A percentile compares a stretch with the other conserved stretches of the same genome.
Conservation (phyloP, 2,888 invertebrate genomes). For the Pyrgus malvae region DNA sequence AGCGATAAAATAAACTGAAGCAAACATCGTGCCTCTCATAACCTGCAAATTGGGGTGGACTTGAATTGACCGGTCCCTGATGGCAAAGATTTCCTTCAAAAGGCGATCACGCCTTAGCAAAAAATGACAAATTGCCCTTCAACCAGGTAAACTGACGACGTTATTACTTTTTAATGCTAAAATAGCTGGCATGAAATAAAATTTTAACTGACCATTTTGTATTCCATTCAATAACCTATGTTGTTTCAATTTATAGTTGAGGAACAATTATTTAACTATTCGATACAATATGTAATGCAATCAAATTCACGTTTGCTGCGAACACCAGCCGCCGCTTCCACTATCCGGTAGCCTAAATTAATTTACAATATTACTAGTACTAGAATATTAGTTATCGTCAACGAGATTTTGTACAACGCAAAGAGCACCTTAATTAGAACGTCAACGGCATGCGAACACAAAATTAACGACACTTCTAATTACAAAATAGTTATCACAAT, state of each 20-base stretch:
- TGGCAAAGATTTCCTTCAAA: too few species aligned
- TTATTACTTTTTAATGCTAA: too few species aligned
- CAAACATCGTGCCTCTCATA: too few species aligned
- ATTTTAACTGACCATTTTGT: too few species aligned
- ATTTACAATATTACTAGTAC: neutral
- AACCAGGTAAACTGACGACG: too few species aligned
- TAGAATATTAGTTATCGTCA: neutral
- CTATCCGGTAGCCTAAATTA: neutral
- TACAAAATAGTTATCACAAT: neutral
- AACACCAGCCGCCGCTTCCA: neutral
- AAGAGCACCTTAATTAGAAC: constrained; percentile 5
- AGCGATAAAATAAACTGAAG: too few species aligned
- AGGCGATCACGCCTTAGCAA: too few species aligned
- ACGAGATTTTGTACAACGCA: neutral
- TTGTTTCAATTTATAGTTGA: neutral
- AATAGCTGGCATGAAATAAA: too few species aligned
- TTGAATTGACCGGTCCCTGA: too few species aligned
- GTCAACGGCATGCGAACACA: neutral
- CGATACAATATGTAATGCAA: neutral
- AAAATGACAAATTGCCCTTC: too few species aligned
- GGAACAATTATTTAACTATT: constrained; percentile 6
- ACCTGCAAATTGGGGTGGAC: too few species aligned
- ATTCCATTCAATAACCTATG: neutral
- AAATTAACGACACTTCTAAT: neutral
- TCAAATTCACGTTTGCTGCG: neutral